Conservation (phyloP, 2,888 invertebrate genomes). For the Chrysolina americana region DNA sequence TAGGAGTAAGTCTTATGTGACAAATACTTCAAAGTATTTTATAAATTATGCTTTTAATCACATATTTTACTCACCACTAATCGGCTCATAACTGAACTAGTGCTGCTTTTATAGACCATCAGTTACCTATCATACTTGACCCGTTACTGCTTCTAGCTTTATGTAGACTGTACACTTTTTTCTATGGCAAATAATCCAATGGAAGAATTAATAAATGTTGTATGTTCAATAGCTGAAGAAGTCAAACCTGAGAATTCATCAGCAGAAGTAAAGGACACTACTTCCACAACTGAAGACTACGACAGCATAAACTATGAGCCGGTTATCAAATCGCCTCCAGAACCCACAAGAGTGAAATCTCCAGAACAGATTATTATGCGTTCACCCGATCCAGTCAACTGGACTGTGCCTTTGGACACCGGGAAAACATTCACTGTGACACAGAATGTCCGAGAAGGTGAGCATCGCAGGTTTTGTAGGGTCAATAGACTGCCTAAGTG, state of each 20-base stretch:
- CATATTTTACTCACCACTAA: neutral
- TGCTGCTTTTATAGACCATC: conserved; percentile 8
- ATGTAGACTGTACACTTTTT: conserved; percentile 9
- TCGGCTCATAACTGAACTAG: neutral
- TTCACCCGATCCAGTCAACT: conserved; percentile 94
- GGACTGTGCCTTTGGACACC: conserved; percentile 94
- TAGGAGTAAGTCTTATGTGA: neutral
- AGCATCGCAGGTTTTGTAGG: conserved; percentile 8
- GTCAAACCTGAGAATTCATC: conserved; percentile 60
- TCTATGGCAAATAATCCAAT: neutral
- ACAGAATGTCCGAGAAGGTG: conserved; percentile 89
- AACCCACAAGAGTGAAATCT: conserved; percentile 93
- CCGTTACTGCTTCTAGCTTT: conserved; percentile 34
- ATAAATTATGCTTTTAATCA: neutral
- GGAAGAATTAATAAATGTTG: neutral
- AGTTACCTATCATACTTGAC: neutral
- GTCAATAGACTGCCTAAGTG: no score
- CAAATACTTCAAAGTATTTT: neutral
- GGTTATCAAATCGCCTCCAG: conserved; percentile 92
- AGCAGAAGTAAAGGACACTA: conserved; percentile 63
- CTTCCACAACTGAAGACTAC: conserved; percentile 68
- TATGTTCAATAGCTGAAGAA: conserved; percentile 57
- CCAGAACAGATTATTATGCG: conserved; percentile 94
- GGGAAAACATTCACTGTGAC: conserved; percentile 95
- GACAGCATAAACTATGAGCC: conserved; percentile 74